Base-by-base conservation (phyloP, 2,797 vertebrate species). In the Micromesistius poutassou region DNA sequence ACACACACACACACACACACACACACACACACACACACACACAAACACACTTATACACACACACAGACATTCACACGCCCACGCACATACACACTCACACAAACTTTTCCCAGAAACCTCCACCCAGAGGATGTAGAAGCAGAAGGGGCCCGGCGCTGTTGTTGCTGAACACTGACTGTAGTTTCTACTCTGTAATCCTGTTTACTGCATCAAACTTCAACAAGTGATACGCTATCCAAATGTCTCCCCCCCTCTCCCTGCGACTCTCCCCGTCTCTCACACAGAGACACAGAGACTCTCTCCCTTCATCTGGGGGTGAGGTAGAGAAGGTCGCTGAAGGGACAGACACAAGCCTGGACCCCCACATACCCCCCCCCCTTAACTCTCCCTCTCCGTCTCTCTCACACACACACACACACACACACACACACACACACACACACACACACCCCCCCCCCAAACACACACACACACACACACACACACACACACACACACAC, bases 321-420 rank as follows among this genome's bases (percentile, higher is more conserved):
- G 83, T 46, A 71, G 66, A 84, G 81, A 80, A 74, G 91, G 89
- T 92, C 88, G 83, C 80, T 46, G 83, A 91, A 84, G 80, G 91
- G 90, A 87, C 89, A 91, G 82, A 91, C 87, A 85, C 88, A 83
- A 87, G 77, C 87, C 89, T 85, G 88, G 89, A 87, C 86, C 74
- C 84, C 78, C 36, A n/a, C 74, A 81, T 83, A 85, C 82, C 84
- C 81, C 87, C 88, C 89, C 86, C 85, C 88, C 80, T 86, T 89
- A 89, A 91, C 78, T 30, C 79, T 40, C 50, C n/a, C 50, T 62
- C 50, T 62, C 74, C 9, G 46, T 31, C 74, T 33, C 50, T n/a
- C 74, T 72, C 77, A 38, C 76, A 68, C 80, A 75, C 78, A 73
- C 79, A 80, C 79, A 73, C 79, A 81, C 82, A 82, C 79, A 78